Conservation (phyloP, 2,888 invertebrate genomes). For the Drosophila barbarae region DNA sequence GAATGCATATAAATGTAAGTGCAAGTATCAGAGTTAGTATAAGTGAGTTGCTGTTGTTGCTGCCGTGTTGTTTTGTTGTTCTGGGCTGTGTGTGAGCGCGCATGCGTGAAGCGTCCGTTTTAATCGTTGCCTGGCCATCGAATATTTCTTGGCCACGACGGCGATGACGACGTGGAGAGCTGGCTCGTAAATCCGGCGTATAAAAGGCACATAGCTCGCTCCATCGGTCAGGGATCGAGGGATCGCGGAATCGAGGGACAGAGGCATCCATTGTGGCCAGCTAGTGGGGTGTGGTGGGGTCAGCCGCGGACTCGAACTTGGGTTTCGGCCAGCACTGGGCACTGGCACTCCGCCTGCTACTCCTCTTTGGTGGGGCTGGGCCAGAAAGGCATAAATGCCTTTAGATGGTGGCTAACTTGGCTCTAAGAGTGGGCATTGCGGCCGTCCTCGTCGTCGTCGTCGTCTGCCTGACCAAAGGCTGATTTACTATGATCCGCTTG, state of each 20-base stretch:
- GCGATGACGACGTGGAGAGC: conserved; percentile 62
- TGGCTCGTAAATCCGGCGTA: conserved; percentile 73
- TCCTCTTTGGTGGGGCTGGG: conserved; percentile 8
- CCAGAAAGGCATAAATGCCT: conserved; percentile 36
- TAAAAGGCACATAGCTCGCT: conserved; percentile 68
- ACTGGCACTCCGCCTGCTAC: conserved; percentile 10
- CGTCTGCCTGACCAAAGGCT: conserved; percentile 70
- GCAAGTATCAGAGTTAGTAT: conserved; percentile 38
- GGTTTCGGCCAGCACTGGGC: conserved; percentile 17
- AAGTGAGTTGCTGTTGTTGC: conserved; percentile 41
- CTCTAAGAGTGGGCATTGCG: conserved; percentile 39
- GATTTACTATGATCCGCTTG: conserved; percentile 77
- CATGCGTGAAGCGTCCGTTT: conserved; percentile 77
- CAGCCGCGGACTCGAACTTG: conserved; percentile 30
- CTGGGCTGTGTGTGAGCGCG: conserved; percentile 46
- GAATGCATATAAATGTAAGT: conserved; percentile 42
- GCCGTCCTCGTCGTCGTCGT: conserved; percentile 14
- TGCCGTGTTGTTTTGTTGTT: conserved; percentile 12
- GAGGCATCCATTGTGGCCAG: conserved; percentile 59
- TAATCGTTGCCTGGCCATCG: conserved; percentile 75
- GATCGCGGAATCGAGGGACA: conserved; percentile 6
- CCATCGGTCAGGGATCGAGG: conserved; percentile 55
- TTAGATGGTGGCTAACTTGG: conserved; percentile 38
- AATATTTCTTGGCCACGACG: conserved; percentile 69
- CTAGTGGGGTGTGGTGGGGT: conserved; percentile 36